Conservation (phyloP, 2,888 invertebrate species). For the Tigriopus californicus region DNA sequence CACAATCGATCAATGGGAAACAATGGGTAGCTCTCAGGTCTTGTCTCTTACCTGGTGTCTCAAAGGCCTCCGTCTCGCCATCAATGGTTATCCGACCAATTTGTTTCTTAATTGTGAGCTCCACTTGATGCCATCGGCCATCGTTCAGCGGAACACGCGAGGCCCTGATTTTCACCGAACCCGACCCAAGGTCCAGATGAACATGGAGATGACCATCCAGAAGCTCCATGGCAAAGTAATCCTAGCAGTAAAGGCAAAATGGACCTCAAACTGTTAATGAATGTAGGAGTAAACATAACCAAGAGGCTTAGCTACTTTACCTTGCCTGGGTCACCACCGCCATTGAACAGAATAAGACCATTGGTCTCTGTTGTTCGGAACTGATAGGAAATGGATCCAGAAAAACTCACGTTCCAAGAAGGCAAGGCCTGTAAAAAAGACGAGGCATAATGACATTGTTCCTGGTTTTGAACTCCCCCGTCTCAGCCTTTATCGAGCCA, state of each 20-base stretch:
- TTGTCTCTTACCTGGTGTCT: slow-evolving; percentile 45
- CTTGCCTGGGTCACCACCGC: slow-evolving; percentile 31
- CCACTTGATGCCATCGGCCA: slow-evolving; percentile 77
- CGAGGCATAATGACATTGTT: not conserved
- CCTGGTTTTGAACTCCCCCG: too few species aligned
- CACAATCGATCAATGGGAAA: too few species aligned
- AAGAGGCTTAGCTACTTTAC: not conserved
- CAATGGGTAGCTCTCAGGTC: too few species aligned
- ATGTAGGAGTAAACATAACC: too few species aligned
- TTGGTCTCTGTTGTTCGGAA: slow-evolving; percentile 88
- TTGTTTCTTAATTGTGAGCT: slow-evolving; percentile 57
- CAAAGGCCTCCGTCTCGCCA: slow-evolving; percentile 67
- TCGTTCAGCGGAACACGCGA: slow-evolving; percentile 59
- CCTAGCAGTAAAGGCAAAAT: slow-evolving; percentile 34
- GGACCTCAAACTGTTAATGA: too few species aligned
- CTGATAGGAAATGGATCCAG: slow-evolving; percentile 73
- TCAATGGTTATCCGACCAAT: slow-evolving; percentile 77
- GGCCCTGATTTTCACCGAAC: slow-evolving; percentile 64
- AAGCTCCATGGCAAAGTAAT: slow-evolving; percentile 82
- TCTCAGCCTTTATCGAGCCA: too few species aligned
- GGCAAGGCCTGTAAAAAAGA: slow-evolving; percentile 47
- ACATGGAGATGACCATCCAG: slow-evolving; percentile 83
- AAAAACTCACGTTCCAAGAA: slow-evolving; percentile 74
- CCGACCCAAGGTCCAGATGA: slow-evolving; percentile 76
- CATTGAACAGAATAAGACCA: slow-evolving; percentile 79